phyloP scores from a whole-genome alignment of 2,113 vertebrate species.

The Urocynchramus pylzowi region DNA sequence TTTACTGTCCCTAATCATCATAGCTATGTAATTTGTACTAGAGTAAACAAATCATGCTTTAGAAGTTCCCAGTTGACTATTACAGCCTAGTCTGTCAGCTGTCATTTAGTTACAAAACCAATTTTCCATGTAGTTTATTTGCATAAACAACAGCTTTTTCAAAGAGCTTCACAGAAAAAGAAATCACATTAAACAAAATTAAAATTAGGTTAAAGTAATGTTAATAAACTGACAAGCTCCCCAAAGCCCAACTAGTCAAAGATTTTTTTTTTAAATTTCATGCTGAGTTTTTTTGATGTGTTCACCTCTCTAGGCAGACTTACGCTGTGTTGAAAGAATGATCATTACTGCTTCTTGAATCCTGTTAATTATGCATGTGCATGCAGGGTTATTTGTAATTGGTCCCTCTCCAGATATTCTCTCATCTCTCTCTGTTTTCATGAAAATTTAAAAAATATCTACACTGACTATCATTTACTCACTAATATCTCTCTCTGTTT shows the following conservation, averaged over 20 bases:
- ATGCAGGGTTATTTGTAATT: constrained; percentile 37
- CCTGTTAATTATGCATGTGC: background rate
- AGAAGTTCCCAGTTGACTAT: constrained; percentile 43
- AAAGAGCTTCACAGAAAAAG: constrained; percentile 37
- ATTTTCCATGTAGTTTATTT: constrained; percentile 62
- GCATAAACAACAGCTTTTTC: constrained; percentile 50
- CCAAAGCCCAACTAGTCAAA: constrained; percentile 46
- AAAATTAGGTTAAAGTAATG: constrained; percentile 55
- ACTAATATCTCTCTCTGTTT: background rate
- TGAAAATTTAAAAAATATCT: constrained; percentile 14
- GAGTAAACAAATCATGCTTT: constrained; percentile 48
- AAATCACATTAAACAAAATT: constrained; percentile 60
- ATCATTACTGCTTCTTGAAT: constrained; percentile 45
- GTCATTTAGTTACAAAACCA: constrained; percentile 56
- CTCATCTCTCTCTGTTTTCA: constrained; percentile 12
- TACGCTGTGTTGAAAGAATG: constrained; percentile 6
- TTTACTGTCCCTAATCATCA: constrained; percentile 44
- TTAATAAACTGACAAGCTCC: constrained; percentile 60
- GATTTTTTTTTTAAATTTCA: constrained; percentile 13
- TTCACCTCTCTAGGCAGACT: constrained; percentile 47
- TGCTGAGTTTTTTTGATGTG: constrained; percentile 42
- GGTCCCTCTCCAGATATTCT: constrained; percentile 34
- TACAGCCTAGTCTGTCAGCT: constrained; percentile 33
- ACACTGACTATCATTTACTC: background rate
- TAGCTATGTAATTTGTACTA: constrained; percentile 43